Percentiles rank a stretch among this genome's conserved stretches.
Evolutionary conservation across 2,888 invertebrate species (phyloP).

Genomic region (Andrena praecox): DNA sequence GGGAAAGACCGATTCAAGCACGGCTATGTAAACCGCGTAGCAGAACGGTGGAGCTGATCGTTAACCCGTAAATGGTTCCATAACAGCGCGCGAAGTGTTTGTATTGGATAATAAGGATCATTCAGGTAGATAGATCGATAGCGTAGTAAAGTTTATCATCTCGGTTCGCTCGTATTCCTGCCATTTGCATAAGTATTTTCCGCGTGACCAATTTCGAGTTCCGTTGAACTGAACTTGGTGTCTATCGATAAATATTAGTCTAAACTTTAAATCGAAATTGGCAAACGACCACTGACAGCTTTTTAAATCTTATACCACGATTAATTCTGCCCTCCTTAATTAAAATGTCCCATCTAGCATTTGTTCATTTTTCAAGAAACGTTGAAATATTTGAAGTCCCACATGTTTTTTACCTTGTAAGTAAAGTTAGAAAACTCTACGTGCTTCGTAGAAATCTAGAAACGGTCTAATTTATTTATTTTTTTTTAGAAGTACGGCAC

Average conservation of each 20-base stretch:
- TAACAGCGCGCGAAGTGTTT: conserved; percentile 59
- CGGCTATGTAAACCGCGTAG: conserved; percentile 50
- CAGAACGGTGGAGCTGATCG: conserved; percentile 49
- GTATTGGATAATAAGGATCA: conserved; percentile 51
- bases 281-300: not conserved
- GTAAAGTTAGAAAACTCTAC: no score
- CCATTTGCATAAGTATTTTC: conserved; percentile 37
- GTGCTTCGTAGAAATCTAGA: no score
- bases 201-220: not conserved
- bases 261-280: not conserved
- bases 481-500: no score
- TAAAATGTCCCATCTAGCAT: no score
- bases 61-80: conserved; percentile 68
- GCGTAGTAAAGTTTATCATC: conserved; percentile 49
- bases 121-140: conserved; percentile 59
- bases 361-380: no score
- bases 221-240: not conserved
- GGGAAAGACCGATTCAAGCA: conserved; percentile 71
- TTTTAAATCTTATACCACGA: not conserved
- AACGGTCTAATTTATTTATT: no score
- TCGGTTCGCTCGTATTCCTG: not conserved
- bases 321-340: no score
- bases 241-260: not conserved
- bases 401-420: no score
- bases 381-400: no score